phyloP scores from a whole-genome alignment of 2,113 vertebrate species.

The Tretioscincus oriximinensis region DNA sequence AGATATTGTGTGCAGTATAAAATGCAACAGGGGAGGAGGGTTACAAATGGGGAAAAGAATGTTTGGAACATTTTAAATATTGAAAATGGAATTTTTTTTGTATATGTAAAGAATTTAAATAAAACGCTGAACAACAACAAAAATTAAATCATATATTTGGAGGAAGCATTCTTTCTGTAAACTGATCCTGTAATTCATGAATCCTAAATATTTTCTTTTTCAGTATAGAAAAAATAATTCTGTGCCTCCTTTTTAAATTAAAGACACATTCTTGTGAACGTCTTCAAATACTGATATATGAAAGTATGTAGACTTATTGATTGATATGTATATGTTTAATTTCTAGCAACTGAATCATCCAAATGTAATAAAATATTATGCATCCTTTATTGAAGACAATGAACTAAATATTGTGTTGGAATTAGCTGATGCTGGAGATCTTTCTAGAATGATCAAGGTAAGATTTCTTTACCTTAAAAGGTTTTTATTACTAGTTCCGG shows the following conservation, averaged over 20 bases:
- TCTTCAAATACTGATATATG: conserved; percentile 2
- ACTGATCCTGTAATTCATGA: neutral
- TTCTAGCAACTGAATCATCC: conserved; percentile 96
- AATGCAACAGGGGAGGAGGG: too few species aligned
- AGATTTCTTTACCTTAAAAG: conserved; percentile 1
- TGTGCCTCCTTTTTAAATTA: neutral
- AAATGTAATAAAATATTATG: conserved; percentile 98
- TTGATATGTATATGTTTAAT: conserved; percentile 45
- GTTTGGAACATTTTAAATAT: too few species aligned
- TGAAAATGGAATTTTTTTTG: too few species aligned
- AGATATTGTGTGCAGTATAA: too few species aligned
- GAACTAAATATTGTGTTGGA: conserved; percentile 98
- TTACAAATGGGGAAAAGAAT: too few species aligned
- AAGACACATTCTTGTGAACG: neutral
- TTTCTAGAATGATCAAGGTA: conserved; percentile 99
- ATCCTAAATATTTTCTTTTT: neutral
- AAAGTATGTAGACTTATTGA: neutral
- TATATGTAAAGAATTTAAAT: too few species aligned
- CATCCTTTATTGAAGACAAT: conserved; percentile 98
- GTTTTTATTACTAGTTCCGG: neutral
- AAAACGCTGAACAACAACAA: too few species aligned
- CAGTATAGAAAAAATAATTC: neutral
- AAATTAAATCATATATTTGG: too few species aligned
- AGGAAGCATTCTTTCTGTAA: neutral
- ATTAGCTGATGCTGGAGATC: conserved; percentile 95